Percentiles rank a stretch among this genome's conserved stretches.
Evolutionary conservation across 2,888 invertebrate species (phyloP).

Genomic region (Odontocolon sp.): DNA sequence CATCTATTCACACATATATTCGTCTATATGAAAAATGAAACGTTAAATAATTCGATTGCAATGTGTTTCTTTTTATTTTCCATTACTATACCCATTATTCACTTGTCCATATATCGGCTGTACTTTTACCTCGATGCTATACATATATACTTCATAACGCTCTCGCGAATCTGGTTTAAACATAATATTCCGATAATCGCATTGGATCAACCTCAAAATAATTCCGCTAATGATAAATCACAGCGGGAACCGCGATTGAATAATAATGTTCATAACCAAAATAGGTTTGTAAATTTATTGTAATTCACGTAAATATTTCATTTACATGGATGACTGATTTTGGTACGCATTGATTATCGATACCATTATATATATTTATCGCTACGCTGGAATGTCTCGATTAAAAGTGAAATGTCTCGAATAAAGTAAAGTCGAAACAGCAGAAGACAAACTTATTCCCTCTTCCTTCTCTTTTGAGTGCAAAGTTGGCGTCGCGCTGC

Average conservation of each 20-base stretch:
- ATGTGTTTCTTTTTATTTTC: neutral
- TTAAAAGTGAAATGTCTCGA: neutral
- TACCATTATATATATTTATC: too few relatives aligned
- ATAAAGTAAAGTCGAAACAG: conserved; percentile 2
- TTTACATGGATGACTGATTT: neutral
- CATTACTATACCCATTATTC: neutral
- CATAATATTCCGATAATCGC: neutral
- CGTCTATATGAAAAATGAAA: too few relatives aligned
- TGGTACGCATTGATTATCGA: too few relatives aligned
- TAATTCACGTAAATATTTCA: neutral
- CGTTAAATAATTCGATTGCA: conserved; percentile 36
- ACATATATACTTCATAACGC: too few relatives aligned
- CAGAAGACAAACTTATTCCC: too few relatives aligned
- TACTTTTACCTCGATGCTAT: neutral
- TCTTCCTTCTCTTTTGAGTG: neutral
- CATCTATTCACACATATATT: too few relatives aligned
- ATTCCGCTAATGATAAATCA: neutral
- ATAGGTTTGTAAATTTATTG: neutral
- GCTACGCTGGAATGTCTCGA: neutral
- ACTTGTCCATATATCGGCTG: conserved; percentile 2
- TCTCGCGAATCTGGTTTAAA: neutral
- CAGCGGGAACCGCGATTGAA: neutral
- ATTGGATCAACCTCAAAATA: too few relatives aligned
- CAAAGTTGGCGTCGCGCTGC: conserved; percentile 21
- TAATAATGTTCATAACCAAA: neutral